Conservation (phyloP, 2,888 invertebrate species). For the Drosophila setosimentum region DNA sequence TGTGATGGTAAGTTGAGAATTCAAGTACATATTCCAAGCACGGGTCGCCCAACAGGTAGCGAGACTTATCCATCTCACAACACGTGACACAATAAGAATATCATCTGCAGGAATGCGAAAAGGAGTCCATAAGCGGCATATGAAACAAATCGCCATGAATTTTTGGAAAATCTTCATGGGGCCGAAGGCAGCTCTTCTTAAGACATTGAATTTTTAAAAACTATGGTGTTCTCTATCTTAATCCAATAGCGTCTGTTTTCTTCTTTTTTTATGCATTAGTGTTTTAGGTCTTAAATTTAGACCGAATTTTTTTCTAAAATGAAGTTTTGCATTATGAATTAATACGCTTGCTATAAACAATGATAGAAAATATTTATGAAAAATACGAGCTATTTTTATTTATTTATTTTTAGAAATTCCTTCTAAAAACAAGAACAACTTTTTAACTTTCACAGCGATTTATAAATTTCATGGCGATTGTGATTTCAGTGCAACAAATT, state of each 20-base stretch:
- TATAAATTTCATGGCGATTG: neutral
- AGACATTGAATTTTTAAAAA: no score
- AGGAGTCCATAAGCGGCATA: neutral
- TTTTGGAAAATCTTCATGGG: no score
- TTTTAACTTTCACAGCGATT: neutral
- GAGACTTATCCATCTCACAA: neutral
- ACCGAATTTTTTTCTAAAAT: neutral
- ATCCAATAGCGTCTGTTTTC: neutral
- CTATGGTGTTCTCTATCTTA: no score
- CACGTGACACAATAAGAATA: neutral
- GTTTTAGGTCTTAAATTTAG: neutral
- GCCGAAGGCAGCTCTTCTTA: no score
- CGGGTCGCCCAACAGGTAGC: constrained; percentile 9
- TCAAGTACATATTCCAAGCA: neutral
- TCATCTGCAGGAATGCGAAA: neutral
- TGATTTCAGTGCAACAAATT: neutral
- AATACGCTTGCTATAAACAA: neutral
- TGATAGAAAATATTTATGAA: neutral
- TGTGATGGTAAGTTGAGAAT: constrained; percentile 88
- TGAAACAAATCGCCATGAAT: neutral
- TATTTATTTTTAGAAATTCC: neutral
- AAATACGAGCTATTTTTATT: neutral
- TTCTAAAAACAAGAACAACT: neutral
- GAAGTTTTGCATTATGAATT: no score
- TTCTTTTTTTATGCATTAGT: neutral